A percentile compares a stretch with the other conserved stretches of the same genome.
phyloP scores from a whole-genome alignment of 2,113 vertebrate species.

The human region GRCh38 chr13:23244501-23245000 shows the following conservation, averaged over 20 bases:
- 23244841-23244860: fast-evolving
- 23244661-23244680: background rate
- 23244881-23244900: conserved; percentile 71
- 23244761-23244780: background rate
- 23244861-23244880: no score
- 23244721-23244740: fast-evolving
- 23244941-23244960: background rate
- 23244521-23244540: background rate
- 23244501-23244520: background rate
- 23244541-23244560: background rate
- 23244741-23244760: background rate
- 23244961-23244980: background rate
- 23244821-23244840: background rate
- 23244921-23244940: conserved; percentile 35
- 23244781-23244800: background rate
- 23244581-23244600: background rate
- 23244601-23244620: background rate
- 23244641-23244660: background rate
- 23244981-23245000: background rate
- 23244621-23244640: background rate
- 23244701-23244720: fast-evolving
- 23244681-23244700: no score
- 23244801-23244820: background rate
- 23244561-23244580: background rate
- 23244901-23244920: conserved; percentile 68